Percentiles rank a stretch among this genome's conserved stretches.
These are phyloP conservation scores for Phrynocephalus guinanensis DNA, from an alignment of 2,797 vertebrate genomes.

Conservation along the genomic window DNA sequence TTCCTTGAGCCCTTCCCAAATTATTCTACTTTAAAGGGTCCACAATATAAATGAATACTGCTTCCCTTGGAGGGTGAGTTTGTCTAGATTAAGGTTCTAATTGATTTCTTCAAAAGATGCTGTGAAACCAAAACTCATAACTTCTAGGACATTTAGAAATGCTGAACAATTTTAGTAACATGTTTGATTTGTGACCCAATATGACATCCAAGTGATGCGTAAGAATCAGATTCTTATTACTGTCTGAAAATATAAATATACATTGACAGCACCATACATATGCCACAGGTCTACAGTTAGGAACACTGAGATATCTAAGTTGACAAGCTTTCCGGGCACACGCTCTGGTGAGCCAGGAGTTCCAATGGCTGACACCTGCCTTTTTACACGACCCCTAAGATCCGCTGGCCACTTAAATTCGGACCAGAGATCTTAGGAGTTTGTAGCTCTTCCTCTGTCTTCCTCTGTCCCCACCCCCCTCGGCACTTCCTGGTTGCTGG, in stretches of 20 bases:
- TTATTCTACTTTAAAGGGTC: background rate
- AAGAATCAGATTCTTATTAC: background rate
- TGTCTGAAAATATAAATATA: background rate
- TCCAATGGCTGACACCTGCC: background rate
- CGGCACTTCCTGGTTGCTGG: too few species aligned
- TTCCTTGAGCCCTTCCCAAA: background rate
- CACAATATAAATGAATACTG: background rate
- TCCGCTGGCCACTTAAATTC: too few species aligned
- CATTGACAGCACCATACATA: background rate
- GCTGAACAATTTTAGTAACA: background rate
- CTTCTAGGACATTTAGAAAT: background rate
- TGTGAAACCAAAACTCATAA: background rate
- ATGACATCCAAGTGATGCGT: too few species aligned
- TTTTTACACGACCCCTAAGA: too few species aligned
- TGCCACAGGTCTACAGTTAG: background rate
- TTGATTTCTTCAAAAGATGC: background rate
- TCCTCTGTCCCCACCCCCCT: too few species aligned
- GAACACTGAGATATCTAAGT: background rate
- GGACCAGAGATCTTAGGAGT: too few species aligned
- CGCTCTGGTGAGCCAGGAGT: background rate
- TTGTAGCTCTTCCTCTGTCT: too few species aligned
- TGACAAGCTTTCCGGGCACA: background rate
- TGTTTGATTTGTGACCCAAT: background rate
- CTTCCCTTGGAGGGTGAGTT: background rate
- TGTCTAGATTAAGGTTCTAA: background rate